These are phyloP conservation scores for Aurelia aurita complex sp. Pacific DNA, from an alignment of 30 jellyfish, hydroid and myxozoan genomes.

Conservation along the genomic window DNA sequence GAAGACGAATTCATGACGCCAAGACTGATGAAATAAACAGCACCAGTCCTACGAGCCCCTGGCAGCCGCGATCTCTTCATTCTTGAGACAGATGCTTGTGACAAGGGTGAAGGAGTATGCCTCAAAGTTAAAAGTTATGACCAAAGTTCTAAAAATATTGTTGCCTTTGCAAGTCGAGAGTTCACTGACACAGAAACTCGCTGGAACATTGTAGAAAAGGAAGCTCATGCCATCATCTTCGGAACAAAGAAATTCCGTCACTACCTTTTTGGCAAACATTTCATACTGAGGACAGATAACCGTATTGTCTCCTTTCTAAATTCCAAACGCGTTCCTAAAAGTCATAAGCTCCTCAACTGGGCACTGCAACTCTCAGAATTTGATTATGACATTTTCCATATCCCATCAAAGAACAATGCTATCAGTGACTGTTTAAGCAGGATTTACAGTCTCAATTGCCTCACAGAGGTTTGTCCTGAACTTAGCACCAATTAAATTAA, in stretches of 20 bases:
- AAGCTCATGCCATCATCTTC: conserved; percentile 17
- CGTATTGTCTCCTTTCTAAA: conserved; percentile 22
- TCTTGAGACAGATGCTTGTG: neutral
- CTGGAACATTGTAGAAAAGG: conserved; percentile 13
- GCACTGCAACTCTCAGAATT: conserved; percentile 5
- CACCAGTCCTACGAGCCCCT: conserved; percentile 17
- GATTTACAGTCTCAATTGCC: conserved; percentile 19
- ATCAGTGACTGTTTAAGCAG: neutral
- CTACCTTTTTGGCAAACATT: conserved; percentile 16
- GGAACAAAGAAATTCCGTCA: conserved; percentile 3
- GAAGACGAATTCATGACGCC: no score
- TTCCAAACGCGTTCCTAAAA: conserved; percentile 13
- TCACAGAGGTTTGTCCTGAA: conserved; percentile 6
- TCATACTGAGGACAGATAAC: conserved; percentile 27
- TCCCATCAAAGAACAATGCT: neutral
- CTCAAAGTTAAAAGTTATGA: no score
- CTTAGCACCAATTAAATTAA: neutral
- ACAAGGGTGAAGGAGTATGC: no score
- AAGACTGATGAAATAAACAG: neutral
- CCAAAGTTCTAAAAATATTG: neutral
- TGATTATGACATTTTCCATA: conserved; percentile 11
- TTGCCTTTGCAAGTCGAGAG: conserved; percentile 2
- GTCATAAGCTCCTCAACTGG: conserved; percentile 6
- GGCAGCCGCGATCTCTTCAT: conserved; percentile 11
- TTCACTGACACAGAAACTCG: conserved; percentile 2